Evolutionary conservation across 2,888 invertebrate genomes (phyloP), one percentile per base, ranked within the genome.

Genomic region (Dioctria linearis): DNA sequence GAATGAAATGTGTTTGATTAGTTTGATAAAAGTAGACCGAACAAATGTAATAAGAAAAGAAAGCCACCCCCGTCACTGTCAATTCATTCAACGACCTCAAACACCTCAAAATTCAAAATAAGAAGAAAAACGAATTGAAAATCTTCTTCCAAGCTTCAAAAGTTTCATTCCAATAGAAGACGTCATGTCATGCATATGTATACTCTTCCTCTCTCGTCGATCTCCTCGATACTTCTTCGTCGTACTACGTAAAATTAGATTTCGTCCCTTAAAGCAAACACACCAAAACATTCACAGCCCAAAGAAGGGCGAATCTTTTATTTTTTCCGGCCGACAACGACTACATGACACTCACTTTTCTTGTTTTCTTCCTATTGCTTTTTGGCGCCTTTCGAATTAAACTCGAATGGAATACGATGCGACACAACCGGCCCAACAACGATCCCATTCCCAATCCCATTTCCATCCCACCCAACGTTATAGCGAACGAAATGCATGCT

Each of bases 241-340:
- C 42, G 75, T 59, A 46, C 78, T 25, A 46, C 78, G 63, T 78
- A 78, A 49, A 78, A 78, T 78, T 78, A 78, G 78, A 78, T 78
- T 78, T 78, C 25, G 13, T 46, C 49, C 78, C 78, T 78, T 65
- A 63, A 65, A 78, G 65, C 51, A 78, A 78, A 61, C 76, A 46
- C n/a, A 67, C 67, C 46, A n/a, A 78, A 63, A 78, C 78, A 51
- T 49, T 51, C 49, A 25, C 49, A 39, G 3, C 51, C 49, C 25
- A 25, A 25, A 25, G 71, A 37, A 71, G 43, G 43, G 61, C 46
- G 13, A 46, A 39, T 43, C 61, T 59, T 43, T 78, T 65, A 40
- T 78, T 63, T 61, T 11, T 65, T 78, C 61, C 40, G 49, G 25
- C 51, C 46, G 42, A 25, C 25, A 2, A 25, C 25, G 25, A 25